Evolutionary conservation across 1,140 invertebrate genomes (phyloP), one percentile per base, ranked within the genome.

Genomic region (Alviniconcha marisindica): DNA sequence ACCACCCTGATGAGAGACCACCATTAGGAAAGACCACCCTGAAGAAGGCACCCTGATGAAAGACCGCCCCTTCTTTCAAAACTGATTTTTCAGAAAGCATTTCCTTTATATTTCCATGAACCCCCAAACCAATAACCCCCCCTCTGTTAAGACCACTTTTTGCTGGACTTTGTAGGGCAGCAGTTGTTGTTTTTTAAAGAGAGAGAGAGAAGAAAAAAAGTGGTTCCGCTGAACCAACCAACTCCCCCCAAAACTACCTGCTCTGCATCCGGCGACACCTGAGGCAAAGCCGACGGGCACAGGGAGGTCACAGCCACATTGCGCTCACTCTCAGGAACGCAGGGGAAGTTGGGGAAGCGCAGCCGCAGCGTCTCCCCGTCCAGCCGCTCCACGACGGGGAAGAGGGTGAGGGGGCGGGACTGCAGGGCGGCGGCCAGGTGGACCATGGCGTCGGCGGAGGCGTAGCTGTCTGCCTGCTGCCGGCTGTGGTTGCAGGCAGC

Each of bases 321-420:
- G 15, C 81, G 83, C 14, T 87, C 31, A 40, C 38, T 21, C 10
- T 80, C 60, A 5, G 85, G 76, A 33, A 91, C 78, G 33, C 69
- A 77, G 15, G 36, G 36, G 1, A 88, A 33, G 15, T 51, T 81
- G 14, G 89, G 85, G 71, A 90, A 88, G n/a, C 74, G 84, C 5
- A 91, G 24, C 24, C 83, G 79, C 2, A 89, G 66, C 36, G 77
- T 77, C n/a, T 87, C 40, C 33, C 86, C 83, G 73, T 87, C 82
- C 36, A 90, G 78, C 2, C 83, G 81, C 76, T 90, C 84, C n/a
- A 92, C 83, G 15, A 90, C 69, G 36, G 89, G 84, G 60, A 69
- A 79, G 1, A 82, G 40, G n/a, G 69, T 71, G 18, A 91, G 24
- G 31, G 91, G 89, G 31, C 78, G 74, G 21, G 79, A 44, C 56